Evolutionary conservation across 2,113 vertebrate genomes (phyloP).

Genomic region (Dromiciops gliroides): DNA sequence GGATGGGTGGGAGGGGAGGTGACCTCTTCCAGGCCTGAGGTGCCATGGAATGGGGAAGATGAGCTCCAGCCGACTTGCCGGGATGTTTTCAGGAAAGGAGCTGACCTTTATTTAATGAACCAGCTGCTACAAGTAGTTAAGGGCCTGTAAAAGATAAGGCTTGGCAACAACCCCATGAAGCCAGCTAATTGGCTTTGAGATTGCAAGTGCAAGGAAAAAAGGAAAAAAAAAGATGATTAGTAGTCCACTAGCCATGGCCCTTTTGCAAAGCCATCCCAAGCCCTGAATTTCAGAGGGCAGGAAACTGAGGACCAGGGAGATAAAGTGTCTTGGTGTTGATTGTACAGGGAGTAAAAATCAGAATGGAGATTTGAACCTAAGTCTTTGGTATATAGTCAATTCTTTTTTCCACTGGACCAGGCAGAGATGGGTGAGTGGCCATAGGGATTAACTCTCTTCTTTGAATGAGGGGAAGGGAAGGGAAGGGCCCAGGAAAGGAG

Average conservation of each 20-base stretch:
- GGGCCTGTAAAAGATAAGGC: neutral
- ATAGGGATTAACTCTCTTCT: too few relatives aligned
- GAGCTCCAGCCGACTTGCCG: neutral
- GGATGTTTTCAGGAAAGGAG: slow-evolving; percentile 1
- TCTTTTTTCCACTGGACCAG: too few relatives aligned
- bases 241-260: neutral
- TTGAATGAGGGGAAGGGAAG: too few relatives aligned
- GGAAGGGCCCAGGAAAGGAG: too few relatives aligned
- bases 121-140: neutral
- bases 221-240: neutral
- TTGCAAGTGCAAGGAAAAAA: neutral
- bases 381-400: neutral
- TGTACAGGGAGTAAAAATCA: neutral
- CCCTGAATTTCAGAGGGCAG: neutral
- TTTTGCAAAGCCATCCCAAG: neutral
- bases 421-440: too few relatives aligned
- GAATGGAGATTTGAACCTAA: neutral
- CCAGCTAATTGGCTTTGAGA: neutral
- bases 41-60: neutral
- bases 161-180: neutral
- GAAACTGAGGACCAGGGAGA: neutral
- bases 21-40: neutral
- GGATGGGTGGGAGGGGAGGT: neutral
- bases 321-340: neutral
- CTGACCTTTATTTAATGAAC: neutral